Conservation (phyloP, 1,140 invertebrate genomes). For the Neodiprion fabricii region DNA sequence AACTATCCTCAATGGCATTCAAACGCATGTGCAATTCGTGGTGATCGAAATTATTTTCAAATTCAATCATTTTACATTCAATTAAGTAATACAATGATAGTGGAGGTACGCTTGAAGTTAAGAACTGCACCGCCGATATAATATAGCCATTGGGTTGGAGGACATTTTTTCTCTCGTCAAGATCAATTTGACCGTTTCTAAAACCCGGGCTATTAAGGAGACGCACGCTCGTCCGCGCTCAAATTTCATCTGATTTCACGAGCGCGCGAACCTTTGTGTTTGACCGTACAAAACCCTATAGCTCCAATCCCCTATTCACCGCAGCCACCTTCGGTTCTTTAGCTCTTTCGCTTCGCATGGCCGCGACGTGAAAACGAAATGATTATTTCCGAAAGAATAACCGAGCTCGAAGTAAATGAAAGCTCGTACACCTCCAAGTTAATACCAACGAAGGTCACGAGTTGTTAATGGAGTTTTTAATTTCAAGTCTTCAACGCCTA, state of each 20-base stretch:
- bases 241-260: constrained; percentile 7
- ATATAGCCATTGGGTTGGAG: not conserved
- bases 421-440: constrained; percentile 13
- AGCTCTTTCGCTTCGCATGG: constrained; percentile 11
- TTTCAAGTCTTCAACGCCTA: not conserved
- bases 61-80: no score
- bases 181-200: constrained; percentile 3
- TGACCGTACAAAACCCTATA: constrained; percentile 1
- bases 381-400: constrained; percentile 30
- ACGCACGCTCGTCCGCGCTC: not conserved
- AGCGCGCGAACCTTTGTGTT: constrained; percentile 6
- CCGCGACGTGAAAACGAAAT: constrained; percentile 20
- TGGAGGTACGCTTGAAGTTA: no score
- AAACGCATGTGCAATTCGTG: no score
- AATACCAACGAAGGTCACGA: constrained; percentile 14
- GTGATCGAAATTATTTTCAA: no score
- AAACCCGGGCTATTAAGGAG: not conserved
- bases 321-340: constrained; percentile 10
- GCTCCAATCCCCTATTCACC: constrained; percentile 4
- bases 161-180: not conserved
- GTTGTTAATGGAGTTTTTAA: constrained; percentile 18
- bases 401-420: constrained; percentile 16
- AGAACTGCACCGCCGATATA: no score
- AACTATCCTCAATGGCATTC: no score
- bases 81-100: no score